Evolutionary conservation across 53 echinoderm and acorn worm species (phyloP).

Genomic region (Temnopleurus reevesii): DNA sequence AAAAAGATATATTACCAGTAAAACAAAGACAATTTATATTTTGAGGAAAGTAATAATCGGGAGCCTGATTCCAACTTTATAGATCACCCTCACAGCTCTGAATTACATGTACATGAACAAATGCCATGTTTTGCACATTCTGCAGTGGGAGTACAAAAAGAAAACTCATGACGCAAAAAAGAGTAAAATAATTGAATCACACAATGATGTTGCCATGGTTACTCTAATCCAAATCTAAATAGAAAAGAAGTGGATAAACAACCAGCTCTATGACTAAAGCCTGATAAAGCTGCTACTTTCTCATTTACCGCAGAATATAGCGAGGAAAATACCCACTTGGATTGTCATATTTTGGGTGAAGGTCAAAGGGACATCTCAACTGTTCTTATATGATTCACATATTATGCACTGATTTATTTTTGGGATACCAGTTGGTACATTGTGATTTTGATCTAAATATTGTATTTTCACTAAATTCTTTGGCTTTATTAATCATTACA

Average conservation of each 20-base stretch:
- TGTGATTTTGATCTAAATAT: too few species aligned
- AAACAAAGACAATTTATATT: too few species aligned
- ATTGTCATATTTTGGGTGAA: constrained; percentile 10
- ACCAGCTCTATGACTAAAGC: not conserved
- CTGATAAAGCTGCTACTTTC: constrained; percentile 6
- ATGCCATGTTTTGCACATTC: not conserved
- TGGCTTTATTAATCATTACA: too few species aligned
- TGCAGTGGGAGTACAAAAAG: not conserved
- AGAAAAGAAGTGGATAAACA: not conserved
- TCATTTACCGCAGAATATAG: not conserved
- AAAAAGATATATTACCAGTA: too few species aligned
- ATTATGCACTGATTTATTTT: not conserved
- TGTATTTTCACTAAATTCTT: too few species aligned
- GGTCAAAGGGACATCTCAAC: constrained; percentile 1
- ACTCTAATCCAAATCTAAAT: not conserved
- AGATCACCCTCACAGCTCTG: too few species aligned
- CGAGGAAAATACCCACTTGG: not conserved
- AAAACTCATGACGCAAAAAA: not conserved
- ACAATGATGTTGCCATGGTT: constrained; percentile 16
- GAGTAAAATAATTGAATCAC: not conserved
- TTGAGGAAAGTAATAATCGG: too few species aligned
- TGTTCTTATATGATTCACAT: not conserved
- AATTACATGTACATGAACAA: not conserved
- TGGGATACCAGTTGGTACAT: too few species aligned
- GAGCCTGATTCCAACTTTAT: too few species aligned